Conservation (phyloP, 1,140 invertebrate species). For the Heterodera carotae region DNA sequence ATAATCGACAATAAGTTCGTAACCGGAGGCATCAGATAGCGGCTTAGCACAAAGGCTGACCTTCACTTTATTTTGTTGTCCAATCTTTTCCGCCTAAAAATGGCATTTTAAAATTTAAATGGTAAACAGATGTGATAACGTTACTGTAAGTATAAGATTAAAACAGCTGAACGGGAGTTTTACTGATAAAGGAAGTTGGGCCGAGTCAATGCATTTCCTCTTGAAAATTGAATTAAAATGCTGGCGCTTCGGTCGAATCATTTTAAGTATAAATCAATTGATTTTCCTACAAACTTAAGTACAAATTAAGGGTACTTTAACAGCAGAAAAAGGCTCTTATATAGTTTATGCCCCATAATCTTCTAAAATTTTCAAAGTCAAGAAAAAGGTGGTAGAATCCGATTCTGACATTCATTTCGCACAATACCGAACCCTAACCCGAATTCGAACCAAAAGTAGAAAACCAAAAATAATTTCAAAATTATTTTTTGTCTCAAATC, state of each 20-base stretch:
- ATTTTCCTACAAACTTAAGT: too few species aligned
- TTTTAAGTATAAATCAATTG: neutral
- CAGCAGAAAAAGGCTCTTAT: too few species aligned
- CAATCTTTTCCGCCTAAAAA: constrained; percentile 15
- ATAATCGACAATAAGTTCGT: constrained; percentile 14
- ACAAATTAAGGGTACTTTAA: too few species aligned
- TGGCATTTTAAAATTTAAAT: neutral
- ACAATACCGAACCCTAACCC: too few species aligned
- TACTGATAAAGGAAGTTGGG: neutral
- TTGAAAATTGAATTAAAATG: constrained; percentile 22
- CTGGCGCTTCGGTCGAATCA: neutral
- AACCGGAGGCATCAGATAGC: neutral
- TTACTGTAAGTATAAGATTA: constrained; percentile 18
- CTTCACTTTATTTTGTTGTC: neutral
- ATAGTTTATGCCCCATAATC: too few species aligned
- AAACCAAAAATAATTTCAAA: too few species aligned
- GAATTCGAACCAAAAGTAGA: too few species aligned
- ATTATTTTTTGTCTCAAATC: too few species aligned
- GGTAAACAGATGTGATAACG: neutral
- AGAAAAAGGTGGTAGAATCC: too few species aligned
- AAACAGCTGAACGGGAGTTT: constrained; percentile 12
- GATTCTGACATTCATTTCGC: too few species aligned
- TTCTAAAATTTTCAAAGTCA: too few species aligned
- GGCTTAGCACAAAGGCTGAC: neutral
- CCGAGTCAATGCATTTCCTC: constrained; percentile 1